phyloP scores from a whole-genome alignment of 2,888 invertebrate species.

The Pollenia angustigena region DNA sequence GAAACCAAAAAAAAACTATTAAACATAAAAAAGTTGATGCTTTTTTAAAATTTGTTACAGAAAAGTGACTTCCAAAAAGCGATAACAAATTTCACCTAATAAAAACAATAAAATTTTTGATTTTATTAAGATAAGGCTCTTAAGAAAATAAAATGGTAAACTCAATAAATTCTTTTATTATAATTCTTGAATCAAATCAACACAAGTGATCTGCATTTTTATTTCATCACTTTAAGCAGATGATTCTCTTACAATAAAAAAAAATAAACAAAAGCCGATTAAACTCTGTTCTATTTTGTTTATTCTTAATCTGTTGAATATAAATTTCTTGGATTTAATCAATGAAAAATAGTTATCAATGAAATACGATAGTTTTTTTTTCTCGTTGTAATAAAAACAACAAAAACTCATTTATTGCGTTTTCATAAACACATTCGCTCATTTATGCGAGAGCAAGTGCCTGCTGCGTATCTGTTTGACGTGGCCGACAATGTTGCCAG shows the following conservation, averaged over 20 bases:
- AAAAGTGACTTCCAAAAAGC: slow-evolving; percentile 11
- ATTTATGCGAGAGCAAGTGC: background rate
- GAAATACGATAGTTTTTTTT: slow-evolving; percentile 43
- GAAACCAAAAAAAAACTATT: background rate
- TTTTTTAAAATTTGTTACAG: slow-evolving; percentile 4
- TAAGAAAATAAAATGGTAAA: slow-evolving; percentile 41
- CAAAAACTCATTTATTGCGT: background rate
- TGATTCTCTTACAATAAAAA: slow-evolving; percentile 13
- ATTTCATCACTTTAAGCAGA: slow-evolving; percentile 44
- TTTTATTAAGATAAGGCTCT: slow-evolving; percentile 60
- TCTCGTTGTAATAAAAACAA: background rate
- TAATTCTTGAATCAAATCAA: background rate
- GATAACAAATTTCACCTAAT: slow-evolving; percentile 32
- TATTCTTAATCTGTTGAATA: slow-evolving; percentile 8
- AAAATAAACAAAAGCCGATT: slow-evolving; percentile 17
- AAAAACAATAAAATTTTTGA: slow-evolving; percentile 22
- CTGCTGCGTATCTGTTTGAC: too few species aligned
- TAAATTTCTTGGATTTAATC: slow-evolving; percentile 7
- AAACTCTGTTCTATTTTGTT: slow-evolving; percentile 6
- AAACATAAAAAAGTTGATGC: background rate
- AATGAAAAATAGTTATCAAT: slow-evolving; percentile 39
- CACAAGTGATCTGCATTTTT: slow-evolving; percentile 40
- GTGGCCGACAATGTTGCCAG: too few species aligned
- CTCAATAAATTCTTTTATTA: slow-evolving; percentile 16
- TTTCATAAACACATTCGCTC: slow-evolving; percentile 8